Evolutionary conservation across 2,888 invertebrate genomes (phyloP).

Genomic region (Doris montereyensis): DNA sequence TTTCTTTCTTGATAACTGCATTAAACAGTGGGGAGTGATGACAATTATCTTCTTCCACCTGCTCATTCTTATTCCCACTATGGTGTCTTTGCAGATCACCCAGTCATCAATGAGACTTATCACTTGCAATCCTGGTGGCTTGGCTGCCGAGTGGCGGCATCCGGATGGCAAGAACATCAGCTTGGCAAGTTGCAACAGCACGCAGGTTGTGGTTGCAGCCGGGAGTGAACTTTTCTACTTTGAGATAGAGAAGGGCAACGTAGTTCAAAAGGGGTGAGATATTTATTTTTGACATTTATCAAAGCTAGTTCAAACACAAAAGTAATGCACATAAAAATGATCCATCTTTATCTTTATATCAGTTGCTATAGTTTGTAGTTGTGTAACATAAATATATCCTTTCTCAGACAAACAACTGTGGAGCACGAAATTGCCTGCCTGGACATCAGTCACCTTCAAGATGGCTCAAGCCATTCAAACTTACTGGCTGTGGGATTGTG

Average conservation of each 20-base stretch:
- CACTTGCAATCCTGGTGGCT: conserved; percentile 79
- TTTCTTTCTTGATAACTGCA: no score
- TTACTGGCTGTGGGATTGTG: conserved; percentile 94
- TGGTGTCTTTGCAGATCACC: conserved; percentile 78
- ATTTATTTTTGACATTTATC: no score
- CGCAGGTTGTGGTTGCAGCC: conserved; percentile 87
- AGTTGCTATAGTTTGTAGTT: no score
- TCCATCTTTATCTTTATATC: no score
- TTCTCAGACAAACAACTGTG: conserved; percentile 76
- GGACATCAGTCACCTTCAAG: conserved; percentile 84
- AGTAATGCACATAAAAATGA: no score
- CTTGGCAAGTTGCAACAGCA: conserved; percentile 87
- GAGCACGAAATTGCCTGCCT: conserved; percentile 97
- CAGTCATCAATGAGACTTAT: conserved; percentile 83
- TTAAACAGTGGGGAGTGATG: no score
- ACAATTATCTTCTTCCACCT: no score
- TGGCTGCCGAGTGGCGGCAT: conserved; percentile 73
- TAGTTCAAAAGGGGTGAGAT: conserved; percentile 63
- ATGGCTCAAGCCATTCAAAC: conserved; percentile 56
- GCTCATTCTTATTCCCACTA: no score
- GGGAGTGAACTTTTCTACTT: conserved; percentile 90
- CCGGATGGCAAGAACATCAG: conserved; percentile 82
- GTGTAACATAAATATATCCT: conserved; percentile 7
- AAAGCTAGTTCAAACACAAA: no score
- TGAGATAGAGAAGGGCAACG: conserved; percentile 77